Percentiles rank a stretch among this genome's conserved stretches.
These are phyloP conservation scores for Drosophila funebris DNA, from an alignment of 1,140 invertebrate genomes.

Conservation along the genomic window DNA sequence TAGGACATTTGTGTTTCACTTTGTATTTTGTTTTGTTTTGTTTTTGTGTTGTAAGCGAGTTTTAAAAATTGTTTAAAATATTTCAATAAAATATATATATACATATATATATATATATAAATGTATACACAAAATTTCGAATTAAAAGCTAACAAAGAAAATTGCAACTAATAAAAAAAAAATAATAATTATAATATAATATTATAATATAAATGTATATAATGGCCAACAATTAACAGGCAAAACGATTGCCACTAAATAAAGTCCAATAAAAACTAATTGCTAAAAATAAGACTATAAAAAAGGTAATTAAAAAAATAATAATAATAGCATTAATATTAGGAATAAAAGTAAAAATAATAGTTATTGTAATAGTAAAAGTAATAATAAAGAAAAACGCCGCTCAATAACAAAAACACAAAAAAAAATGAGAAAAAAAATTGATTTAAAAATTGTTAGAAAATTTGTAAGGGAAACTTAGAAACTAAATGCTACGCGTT, in stretches of 20 bases:
- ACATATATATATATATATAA: constrained; percentile 6
- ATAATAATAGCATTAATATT: not conserved
- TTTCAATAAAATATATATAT: constrained; percentile 20
- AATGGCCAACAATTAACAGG: constrained; percentile 60
- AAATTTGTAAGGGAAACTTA: constrained; percentile 32
- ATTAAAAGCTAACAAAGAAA: constrained; percentile 50
- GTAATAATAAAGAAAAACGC: constrained; percentile 28
- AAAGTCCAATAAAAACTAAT: constrained; percentile 33
- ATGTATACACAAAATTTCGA: constrained; percentile 17
- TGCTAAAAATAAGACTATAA: constrained; percentile 35
- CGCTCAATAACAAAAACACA: constrained; percentile 32
- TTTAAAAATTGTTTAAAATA: constrained; percentile 30
- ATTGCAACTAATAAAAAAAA: constrained; percentile 38
- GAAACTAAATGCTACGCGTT: constrained; percentile 60
- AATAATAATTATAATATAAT: not conserved
- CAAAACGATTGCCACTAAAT: constrained; percentile 21
- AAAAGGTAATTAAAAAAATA: constrained; percentile 15
- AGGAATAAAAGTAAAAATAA: not conserved
- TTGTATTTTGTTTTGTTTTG: not conserved
- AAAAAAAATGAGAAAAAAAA: constrained; percentile 15
- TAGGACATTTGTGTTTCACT: constrained; percentile 13
- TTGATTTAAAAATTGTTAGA: constrained; percentile 22
- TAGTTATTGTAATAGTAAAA: not conserved
- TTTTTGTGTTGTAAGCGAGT: constrained; percentile 10
- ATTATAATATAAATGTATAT: constrained; percentile 23